Conservation (phyloP, 2,113 vertebrate genomes). For the Oreochromis spilurus region DNA sequence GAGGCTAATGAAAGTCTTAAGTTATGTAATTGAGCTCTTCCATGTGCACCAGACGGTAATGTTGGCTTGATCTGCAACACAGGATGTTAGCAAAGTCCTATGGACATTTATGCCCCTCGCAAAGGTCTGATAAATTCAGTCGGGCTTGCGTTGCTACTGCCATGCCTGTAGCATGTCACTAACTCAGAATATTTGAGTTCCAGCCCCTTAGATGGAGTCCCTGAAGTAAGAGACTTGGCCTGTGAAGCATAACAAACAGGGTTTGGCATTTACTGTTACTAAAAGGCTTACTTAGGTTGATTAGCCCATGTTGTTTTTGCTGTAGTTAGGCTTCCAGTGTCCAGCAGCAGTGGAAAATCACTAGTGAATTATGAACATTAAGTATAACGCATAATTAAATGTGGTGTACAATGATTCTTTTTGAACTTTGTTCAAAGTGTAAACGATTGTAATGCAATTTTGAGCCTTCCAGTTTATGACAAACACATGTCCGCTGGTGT, state of each 20-base stretch:
- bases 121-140: not conserved
- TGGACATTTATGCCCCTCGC: conserved; percentile 14
- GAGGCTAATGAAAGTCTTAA: conserved; percentile 67
- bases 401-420: conserved; percentile 38
- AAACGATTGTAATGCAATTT: conserved; percentile 37
- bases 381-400: conserved; percentile 40
- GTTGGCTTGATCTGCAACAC: conserved; percentile 42
- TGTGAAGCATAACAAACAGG: conserved; percentile 42
- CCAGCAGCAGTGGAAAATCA: conserved; percentile 55
- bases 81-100: conserved; percentile 44
- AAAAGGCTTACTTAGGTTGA: conserved; percentile 44
- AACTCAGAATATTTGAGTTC: not conserved
- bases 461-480: conserved; percentile 45
- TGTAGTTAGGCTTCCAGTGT: conserved; percentile 22
- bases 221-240: conserved; percentile 28
- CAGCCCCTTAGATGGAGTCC: conserved; percentile 43
- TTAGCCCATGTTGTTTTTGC: conserved; percentile 41
- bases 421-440: conserved; percentile 49
- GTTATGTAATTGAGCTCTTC: conserved; percentile 71
- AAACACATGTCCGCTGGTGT: conserved; percentile 55
- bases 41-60: conserved; percentile 55
- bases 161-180: conserved; percentile 7
- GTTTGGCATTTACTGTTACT: conserved; percentile 45
- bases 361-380: conserved; percentile 34
- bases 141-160: conserved; percentile 18